A percentile compares a stretch with the other conserved stretches of the same genome.
Conservation (phyloP, 2,797 vertebrate genomes). For the Echeneis naucrates region DNA sequence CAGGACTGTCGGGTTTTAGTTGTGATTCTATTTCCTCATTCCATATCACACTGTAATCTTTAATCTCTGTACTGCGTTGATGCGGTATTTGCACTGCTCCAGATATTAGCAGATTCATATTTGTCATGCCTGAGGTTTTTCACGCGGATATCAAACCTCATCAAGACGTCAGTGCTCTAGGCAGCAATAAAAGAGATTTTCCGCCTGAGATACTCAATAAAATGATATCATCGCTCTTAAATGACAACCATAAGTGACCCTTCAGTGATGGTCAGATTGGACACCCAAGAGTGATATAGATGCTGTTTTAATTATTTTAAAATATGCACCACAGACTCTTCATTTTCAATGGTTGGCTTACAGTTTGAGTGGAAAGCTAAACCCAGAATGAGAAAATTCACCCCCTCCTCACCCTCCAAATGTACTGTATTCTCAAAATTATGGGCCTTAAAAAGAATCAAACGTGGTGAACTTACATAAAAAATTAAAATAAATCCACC, state of each 20-base stretch:
- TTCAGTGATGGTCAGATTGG: conserved; percentile 5
- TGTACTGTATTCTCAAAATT: no score
- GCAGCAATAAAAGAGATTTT: conserved; percentile 55
- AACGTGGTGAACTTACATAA: no score
- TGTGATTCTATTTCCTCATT: conserved; percentile 21
- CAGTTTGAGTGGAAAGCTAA: background rate
- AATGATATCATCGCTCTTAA: conserved; percentile 30
- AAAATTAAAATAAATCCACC: background rate
- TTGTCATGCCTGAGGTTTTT: conserved; percentile 4
- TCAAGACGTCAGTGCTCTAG: conserved; percentile 16
- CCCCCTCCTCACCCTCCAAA: no score
- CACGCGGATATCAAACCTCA: background rate
- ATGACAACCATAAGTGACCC: conserved; percentile 33
- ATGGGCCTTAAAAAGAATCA: no score
- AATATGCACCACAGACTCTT: conserved; percentile 2
- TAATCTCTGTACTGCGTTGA: conserved; percentile 35
- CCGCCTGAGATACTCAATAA: conserved; percentile 51
- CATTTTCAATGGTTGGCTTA: background rate
- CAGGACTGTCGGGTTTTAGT: background rate
- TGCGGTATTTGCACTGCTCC: conserved; percentile 16
- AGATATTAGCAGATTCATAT: conserved; percentile 20
- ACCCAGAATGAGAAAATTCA: no score
- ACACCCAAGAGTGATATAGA: conserved; percentile 12
- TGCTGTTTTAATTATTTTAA: conserved; percentile 32
- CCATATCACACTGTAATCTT: conserved; percentile 28